Evolutionary conservation across 1,140 invertebrate species (phyloP), one percentile per base, ranked within the genome.

Genomic region (Drosophila santomea): DNA sequence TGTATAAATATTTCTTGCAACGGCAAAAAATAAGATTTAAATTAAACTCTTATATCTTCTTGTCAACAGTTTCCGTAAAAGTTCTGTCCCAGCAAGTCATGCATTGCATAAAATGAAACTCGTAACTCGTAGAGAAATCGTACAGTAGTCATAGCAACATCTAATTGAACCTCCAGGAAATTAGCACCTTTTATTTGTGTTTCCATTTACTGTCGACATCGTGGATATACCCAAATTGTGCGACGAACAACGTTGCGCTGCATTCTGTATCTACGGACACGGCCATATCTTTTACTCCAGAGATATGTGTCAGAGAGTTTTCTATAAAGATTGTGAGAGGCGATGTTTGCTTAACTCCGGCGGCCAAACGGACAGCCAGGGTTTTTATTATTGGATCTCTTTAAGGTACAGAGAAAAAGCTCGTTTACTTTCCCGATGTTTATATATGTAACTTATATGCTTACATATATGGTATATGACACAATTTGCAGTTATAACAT

Each of bases 121-220:
- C 28, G 15, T n/a, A 35, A 45, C n/a, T 35, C n/a, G 23, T 78
- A 67, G 69, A 89, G 84, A 88, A 83, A 88, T 72, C 84, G 73
- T 72, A 74, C 44, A 59, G 51, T 62, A 75, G 56, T n/a, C 39
- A 51, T 47, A 15, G 44, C 15, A 78, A 71, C 55, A 55, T 90
- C 89, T 91, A 91, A 91, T 91, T 91, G 67, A 83, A 91, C 89
- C 76, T 79, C 90, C 90, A 91, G 83, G 89, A 91, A 91, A 91
- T 91, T 91, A 91, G 68, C 90, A 83, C 90, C 84, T 91, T 81
- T 80, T 91, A 82, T 91, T 91, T 91, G 80, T 61, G 48, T 64
- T 91, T 82, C 67, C 73, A 89, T 69, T 91, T 85, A 89, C 80
- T 57, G 80, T 54, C 48, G 47, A 41, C 56, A 52, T 66, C 68